Conservation (phyloP, 2,888 invertebrate genomes). For the Sylvicola cinctus region DNA sequence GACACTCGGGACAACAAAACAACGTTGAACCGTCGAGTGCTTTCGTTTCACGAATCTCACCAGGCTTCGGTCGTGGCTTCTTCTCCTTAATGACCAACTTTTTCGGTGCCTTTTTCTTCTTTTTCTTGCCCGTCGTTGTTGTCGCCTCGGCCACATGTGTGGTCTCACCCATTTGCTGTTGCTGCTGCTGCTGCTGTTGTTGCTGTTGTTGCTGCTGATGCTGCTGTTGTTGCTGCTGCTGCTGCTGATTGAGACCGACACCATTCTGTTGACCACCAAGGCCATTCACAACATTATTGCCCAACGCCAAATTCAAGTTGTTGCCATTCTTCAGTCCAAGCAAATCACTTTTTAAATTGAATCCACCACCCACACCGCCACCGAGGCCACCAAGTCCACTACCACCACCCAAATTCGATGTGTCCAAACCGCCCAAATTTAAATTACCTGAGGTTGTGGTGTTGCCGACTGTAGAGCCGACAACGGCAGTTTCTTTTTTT, state of each 20-base stretch:
- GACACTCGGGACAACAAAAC: conserved; percentile 73
- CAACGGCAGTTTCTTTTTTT: conserved; percentile 24
- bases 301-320: conserved; percentile 22
- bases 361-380: conserved; percentile 16
- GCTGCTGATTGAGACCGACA: neutral
- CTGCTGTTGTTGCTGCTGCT: conserved; percentile 7
- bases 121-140: conserved; percentile 46
- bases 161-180: conserved; percentile 9
- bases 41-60: conserved; percentile 60
- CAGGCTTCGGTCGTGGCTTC: conserved; percentile 61
- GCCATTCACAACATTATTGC: too few relatives aligned
- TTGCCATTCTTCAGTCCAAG: conserved; percentile 14
- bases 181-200: conserved; percentile 9
- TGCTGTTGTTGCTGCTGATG: conserved; percentile 4
- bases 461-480: conserved; percentile 12
- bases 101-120: conserved; percentile 47
- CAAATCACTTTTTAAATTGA: conserved; percentile 21
- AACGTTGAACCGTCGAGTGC: conserved; percentile 64
- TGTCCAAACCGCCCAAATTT: conserved; percentile 12
- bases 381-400: neutral
- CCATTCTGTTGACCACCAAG: too few relatives aligned
- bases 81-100: conserved; percentile 32
- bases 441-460: conserved; percentile 15
- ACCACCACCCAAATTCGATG: neutral
- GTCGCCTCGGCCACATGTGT: conserved; percentile 11